Conservation (phyloP, 1,140 invertebrate species). For the Pogonomyrmex barbatus region DNA sequence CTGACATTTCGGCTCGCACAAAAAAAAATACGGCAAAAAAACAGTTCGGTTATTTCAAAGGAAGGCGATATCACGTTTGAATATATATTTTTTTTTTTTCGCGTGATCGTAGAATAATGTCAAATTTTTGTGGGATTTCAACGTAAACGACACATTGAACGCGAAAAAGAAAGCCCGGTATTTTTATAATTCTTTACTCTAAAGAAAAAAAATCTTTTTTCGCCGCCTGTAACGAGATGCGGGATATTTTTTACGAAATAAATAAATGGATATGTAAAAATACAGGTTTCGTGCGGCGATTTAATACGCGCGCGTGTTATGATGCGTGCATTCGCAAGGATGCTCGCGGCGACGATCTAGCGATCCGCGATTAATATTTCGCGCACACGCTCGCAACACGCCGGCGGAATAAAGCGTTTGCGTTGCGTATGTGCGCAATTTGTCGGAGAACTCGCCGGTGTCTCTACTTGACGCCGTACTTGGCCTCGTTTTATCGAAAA, state of each 20-base stretch:
- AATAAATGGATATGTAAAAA: conserved; percentile 30
- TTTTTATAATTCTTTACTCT: background rate
- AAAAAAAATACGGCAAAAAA: conserved; percentile 39
- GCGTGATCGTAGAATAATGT: background rate
- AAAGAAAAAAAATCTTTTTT: background rate
- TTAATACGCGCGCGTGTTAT: background rate
- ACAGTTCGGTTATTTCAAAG: conserved; percentile 27
- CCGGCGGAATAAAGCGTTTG: conserved; percentile 34
- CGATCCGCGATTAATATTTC: conserved; percentile 50
- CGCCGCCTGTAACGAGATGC: background rate
- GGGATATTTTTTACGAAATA: background rate
- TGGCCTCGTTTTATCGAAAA: background rate
- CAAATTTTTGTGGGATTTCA: background rate
- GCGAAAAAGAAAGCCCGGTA: background rate
- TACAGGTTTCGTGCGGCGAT: background rate
- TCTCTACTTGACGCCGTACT: conserved; percentile 17
- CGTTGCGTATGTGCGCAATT: conserved; percentile 18
- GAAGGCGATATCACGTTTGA: background rate
- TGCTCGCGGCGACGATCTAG: conserved; percentile 9
- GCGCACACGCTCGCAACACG: background rate
- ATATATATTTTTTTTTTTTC: background rate
- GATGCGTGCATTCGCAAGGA: conserved; percentile 12
- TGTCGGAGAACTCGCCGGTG: background rate
- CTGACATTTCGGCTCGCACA: conserved; percentile 47
- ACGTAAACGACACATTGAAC: background rate